Percentiles rank a stretch among this genome's conserved stretches.
Evolutionary conservation across 2,888 invertebrate species (phyloP).

Genomic region (Cenopis cana): DNA sequence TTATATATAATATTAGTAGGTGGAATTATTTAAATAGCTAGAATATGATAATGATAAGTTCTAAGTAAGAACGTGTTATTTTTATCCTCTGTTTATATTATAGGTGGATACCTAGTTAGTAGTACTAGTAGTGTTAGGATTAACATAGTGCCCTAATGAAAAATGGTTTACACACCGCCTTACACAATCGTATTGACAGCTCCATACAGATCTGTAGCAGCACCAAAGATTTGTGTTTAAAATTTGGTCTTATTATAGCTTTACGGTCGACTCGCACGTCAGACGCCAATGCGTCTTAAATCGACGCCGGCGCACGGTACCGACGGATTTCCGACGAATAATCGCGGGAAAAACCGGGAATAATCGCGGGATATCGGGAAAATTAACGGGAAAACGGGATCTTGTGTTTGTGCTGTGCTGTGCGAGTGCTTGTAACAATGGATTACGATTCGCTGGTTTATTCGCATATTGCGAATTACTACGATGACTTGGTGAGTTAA

Average conservation of each 20-base stretch:
- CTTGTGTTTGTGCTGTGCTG: slow-evolving; percentile 48
- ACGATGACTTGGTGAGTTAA: slow-evolving; percentile 85
- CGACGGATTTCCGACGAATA: slow-evolving; percentile 52
- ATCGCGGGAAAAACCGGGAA: slow-evolving; percentile 43
- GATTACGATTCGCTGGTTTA: slow-evolving; percentile 88
- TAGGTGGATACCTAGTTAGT: too few relatives aligned
- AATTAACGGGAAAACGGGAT: slow-evolving; percentile 38
- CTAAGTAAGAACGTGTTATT: too few relatives aligned
- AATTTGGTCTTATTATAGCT: slow-evolving; percentile 86
- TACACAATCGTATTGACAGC: slow-evolving; percentile 62
- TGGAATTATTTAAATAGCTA: too few relatives aligned
- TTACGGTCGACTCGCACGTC: slow-evolving; percentile 83
- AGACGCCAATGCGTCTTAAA: slow-evolving; percentile 82
- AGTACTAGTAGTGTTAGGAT: too few relatives aligned
- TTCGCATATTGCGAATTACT: slow-evolving; percentile 87
- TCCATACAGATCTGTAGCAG: slow-evolving; percentile 66
- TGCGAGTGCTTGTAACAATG: slow-evolving; percentile 70
- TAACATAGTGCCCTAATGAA: too few relatives aligned
- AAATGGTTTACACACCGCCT: not conserved
- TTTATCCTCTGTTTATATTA: too few relatives aligned
- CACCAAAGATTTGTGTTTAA: slow-evolving; percentile 84
- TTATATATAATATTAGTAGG: too few relatives aligned
- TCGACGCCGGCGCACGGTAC: slow-evolving; percentile 68
- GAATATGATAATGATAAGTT: too few relatives aligned
- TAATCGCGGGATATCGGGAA: slow-evolving; percentile 30